A percentile compares a stretch with the other conserved stretches of the same genome.
Evolutionary conservation across 2,888 invertebrate genomes (phyloP).

Genomic region (Sussaba pulchella): DNA sequence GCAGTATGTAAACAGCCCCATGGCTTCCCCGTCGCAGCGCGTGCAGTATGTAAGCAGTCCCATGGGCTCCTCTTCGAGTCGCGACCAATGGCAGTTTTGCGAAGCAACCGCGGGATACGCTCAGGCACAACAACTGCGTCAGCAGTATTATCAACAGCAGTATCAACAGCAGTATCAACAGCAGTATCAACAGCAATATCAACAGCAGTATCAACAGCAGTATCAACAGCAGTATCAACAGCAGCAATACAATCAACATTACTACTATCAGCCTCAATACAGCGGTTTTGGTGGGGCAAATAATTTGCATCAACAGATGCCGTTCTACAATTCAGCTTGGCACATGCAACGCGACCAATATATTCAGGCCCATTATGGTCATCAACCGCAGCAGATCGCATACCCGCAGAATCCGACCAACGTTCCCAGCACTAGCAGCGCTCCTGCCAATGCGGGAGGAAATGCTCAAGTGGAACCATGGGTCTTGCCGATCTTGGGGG

Average conservation of each 20-base stretch:
- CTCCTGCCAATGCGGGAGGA: neutral
- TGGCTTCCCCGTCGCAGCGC: too few relatives aligned
- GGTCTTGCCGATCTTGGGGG: conserved; percentile 48
- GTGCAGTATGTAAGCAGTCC: too few relatives aligned
- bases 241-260: conserved; percentile 25
- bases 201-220: conserved; percentile 19
- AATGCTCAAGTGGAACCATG: conserved; percentile 28
- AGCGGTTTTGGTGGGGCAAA: neutral
- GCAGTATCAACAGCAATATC: neutral
- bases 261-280: conserved; percentile 44
- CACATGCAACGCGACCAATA: conserved; percentile 19
- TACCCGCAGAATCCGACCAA: conserved; percentile 26
- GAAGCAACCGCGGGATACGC: conserved; percentile 15
- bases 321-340: conserved; percentile 25
- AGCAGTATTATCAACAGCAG: neutral
- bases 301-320: conserved; percentile 26
- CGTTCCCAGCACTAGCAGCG: conserved; percentile 3
- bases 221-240: neutral
- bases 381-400: conserved; percentile 28
- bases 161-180: conserved; percentile 37
- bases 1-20: too few relatives aligned
- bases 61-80: too few relatives aligned
- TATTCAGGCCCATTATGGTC: conserved; percentile 6
- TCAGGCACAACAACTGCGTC: neutral
- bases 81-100: conserved; percentile 30